These are phyloP conservation scores for Miopithecus talapoin DNA, from an alignment of 2,797 vertebrate species.

Conservation along the genomic window DNA sequence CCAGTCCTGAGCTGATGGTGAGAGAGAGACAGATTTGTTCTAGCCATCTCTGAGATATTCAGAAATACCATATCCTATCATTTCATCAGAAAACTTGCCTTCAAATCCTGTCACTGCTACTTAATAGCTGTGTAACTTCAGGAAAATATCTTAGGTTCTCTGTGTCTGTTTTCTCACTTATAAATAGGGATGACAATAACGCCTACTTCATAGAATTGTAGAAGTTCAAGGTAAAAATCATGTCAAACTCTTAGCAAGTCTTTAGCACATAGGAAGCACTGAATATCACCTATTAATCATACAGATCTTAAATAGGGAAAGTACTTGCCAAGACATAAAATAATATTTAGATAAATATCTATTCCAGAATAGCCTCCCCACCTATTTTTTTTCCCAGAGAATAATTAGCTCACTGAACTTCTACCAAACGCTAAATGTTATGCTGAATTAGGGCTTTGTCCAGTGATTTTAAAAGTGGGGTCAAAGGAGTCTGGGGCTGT, in stretches of 20 bases:
- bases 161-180: neutral
- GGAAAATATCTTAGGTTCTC: neutral
- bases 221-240: neutral
- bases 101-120: neutral
- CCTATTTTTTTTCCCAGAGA: neutral
- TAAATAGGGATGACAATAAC: neutral
- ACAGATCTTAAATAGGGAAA: neutral
- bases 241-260: neutral
- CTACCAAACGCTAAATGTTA: neutral
- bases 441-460: neutral
- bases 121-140: neutral
- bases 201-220: neutral
- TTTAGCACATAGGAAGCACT: neutral
- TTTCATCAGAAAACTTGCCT: neutral
- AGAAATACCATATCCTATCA: neutral
- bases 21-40: neutral
- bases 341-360: neutral
- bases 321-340: neutral
- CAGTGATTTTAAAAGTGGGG: neutral
- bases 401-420: neutral
- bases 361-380: neutral
- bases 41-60: neutral
- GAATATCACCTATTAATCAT: neutral
- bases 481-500: neutral
- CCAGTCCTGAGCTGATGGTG: neutral